phyloP scores from a whole-genome alignment of 2,113 vertebrate genomes.

The Azemiops feae region DNA sequence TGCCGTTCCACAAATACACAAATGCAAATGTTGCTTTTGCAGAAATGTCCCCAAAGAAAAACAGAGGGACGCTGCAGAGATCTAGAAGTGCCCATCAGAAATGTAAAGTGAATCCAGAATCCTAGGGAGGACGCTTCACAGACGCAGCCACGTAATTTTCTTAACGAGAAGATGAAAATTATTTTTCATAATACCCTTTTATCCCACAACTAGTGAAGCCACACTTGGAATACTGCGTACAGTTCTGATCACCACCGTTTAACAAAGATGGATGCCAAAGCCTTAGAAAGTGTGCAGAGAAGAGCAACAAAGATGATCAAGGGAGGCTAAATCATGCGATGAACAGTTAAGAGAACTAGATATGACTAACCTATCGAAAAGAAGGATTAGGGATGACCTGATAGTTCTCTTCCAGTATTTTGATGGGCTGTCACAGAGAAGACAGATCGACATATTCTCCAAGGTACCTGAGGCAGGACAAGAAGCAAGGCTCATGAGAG shows the following conservation, averaged over 20 bases:
- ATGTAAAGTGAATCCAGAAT: not conserved
- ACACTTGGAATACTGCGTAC: not conserved
- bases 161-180: not conserved
- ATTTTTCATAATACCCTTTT: not conserved
- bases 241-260: not conserved
- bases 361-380: not conserved
- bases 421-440: not conserved
- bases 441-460: not conserved
- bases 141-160: not conserved
- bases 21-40: not conserved
- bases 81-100: not conserved
- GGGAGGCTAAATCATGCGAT: not conserved
- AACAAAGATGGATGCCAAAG: not conserved
- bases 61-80: not conserved
- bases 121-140: not conserved
- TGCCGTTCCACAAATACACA: not conserved
- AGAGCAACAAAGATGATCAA: not conserved
- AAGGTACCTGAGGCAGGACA: not conserved
- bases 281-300: not conserved
- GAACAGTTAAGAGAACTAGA: not conserved
- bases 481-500: not conserved
- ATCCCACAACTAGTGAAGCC: not conserved
- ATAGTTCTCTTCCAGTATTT: not conserved
- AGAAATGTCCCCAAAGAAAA: not conserved
- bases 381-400: not conserved